phyloP scores from a whole-genome alignment of 2,888 invertebrate genomes.

The Agrypnus murinus region DNA sequence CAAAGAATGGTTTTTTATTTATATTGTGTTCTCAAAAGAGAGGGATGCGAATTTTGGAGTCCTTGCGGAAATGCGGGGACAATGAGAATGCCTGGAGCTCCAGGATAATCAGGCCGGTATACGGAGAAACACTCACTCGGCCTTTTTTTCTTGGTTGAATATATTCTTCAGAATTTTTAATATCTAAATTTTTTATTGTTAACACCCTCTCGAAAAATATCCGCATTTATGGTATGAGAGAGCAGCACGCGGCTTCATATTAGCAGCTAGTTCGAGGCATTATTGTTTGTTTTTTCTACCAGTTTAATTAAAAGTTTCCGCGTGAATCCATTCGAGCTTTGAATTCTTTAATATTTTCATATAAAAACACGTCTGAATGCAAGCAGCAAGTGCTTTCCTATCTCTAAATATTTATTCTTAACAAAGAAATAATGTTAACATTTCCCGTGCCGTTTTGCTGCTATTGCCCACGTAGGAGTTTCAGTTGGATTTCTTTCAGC shows the following conservation, averaged over 20 bases:
- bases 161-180: too few relatives aligned
- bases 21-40: slow-evolving; percentile 27
- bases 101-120: slow-evolving; percentile 35
- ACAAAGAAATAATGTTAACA: slow-evolving; percentile 7
- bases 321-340: slow-evolving; percentile 42
- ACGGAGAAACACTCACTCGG: too few relatives aligned
- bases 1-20: slow-evolving; percentile 40
- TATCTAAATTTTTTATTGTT: too few relatives aligned
- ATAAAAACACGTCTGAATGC: slow-evolving; percentile 46
- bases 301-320: slow-evolving; percentile 50
- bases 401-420: slow-evolving; percentile 27
- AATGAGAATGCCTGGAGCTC: slow-evolving; percentile 37
- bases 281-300: slow-evolving; percentile 38
- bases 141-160: neutral
- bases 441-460: neutral
- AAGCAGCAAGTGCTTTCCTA: slow-evolving; percentile 22
- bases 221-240: neutral
- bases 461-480: too few relatives aligned
- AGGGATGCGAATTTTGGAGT: slow-evolving; percentile 38
- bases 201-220: neutral
- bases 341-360: slow-evolving; percentile 43
- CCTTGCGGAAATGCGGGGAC: slow-evolving; percentile 39
- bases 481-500: too few relatives aligned
- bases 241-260: slow-evolving; percentile 31
- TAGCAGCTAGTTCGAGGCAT: slow-evolving; percentile 24